Base-by-base conservation (phyloP, 2,797 vertebrate genomes). In the Triplophysa yarkandensis region DNA sequence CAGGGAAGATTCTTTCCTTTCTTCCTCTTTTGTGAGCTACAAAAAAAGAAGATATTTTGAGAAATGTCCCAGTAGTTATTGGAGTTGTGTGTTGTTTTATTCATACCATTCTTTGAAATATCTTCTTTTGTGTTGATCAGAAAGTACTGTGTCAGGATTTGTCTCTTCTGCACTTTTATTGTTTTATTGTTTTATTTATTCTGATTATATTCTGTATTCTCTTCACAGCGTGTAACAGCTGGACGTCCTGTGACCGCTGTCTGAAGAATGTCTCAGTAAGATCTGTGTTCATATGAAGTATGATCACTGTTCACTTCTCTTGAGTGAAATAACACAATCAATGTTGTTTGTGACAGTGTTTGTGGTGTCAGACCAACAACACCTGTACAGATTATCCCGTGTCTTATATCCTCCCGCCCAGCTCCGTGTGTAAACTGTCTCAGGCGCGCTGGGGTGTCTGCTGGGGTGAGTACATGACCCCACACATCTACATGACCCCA, bases 361-460 rank as follows among this genome's bases (percentile, higher is more conserved):
- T 98, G 80, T 98, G 95, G 95, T 98, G 95, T 87, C 86, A 86
- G 6, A 82, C 88, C 79, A 91, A 90, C 77, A 85, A 79, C 27
- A 88, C 88, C 34, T 98, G 96, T 79, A 82, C 92, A 21, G 91
- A 92, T 10, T 96, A 96, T 77, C 95, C 95, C 4, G 92, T 94
- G 48, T 90, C 84, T 77, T 92, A 87, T 79, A 21, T 96, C 78
- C 87, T 95, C 66, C 94, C 96, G 32, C 88, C 92, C 0, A 77
- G 89, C 0, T 90, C 90, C 0, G 2, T 92, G 1, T 98, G 95
- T 85, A 71, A 81, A 16, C 69, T 96, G 77, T 90, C 89, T 68
- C 65, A 92, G 77, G 86, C 92, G 41, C 92, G 90, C 34, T 98
- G 95, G 95, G 93, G 92, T n/a, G 89, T 93, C 72, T 98, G 95